Evolutionary conservation across 2,888 invertebrate species (phyloP), one percentile per base, ranked within the genome.

Genomic region (Cryptus viduatorius): DNA sequence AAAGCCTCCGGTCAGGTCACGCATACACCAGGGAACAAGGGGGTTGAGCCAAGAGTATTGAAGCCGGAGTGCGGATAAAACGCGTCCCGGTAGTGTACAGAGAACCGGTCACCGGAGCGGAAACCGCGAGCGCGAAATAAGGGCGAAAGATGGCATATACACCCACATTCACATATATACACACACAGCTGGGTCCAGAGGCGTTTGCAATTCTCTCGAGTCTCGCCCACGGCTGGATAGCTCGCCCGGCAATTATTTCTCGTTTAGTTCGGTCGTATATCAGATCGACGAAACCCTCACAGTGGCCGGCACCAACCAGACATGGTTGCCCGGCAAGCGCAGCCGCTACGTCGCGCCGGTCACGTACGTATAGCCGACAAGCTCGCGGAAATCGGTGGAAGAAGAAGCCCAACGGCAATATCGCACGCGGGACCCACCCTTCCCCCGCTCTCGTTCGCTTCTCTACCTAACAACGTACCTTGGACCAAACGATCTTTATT

Each of bases 171-270:
- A 8, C 14, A 50, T 14, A 14, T 19, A 44, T 2, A 24, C 24
- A 16, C 61, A 24, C 7, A 61, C 61, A 31, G 61, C 61, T 0
- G 8, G 44, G 5, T 1, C 12, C 24, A 4, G 10, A 29, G 59
- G 14, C 24, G 24, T 59, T 59, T 24, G 59, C 29, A 31, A 75
- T 75, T 75, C 50, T 77, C 50, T 42, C 67, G 59, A 65, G 65
- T 76, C 42, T 76, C 65, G 68, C 75, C 29, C 69, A 29, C 50
- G 68, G 61, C 68, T 61, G 44, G 61, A 31, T 14, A 46, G 44
- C 73, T 48, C 50, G 80, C 64, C 73, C 75, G 76, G 83, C 86
- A 86, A 87, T 87, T 86, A 88, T 88, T 88, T 83, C 79, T 87
- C 84, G 82, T 88, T 86, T 86, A 88, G 84, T 84, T 67, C 77